phyloP scores from a whole-genome alignment of 1,140 invertebrate species.

The Scaptodrosophila lebanonensis region DNA sequence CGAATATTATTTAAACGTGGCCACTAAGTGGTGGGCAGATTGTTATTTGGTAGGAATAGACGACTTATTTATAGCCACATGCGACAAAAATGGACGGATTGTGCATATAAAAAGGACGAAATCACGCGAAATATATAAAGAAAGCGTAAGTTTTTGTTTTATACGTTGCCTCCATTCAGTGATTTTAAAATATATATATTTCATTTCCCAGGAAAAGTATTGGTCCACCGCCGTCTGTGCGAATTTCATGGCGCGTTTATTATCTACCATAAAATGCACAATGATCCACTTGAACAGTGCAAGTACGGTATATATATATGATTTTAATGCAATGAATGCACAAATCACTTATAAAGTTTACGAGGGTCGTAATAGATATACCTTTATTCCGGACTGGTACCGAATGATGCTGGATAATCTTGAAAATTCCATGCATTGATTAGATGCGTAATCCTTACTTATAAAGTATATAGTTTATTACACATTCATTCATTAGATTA shows the following conservation, averaged over 20 bases:
- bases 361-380: constrained; percentile 10
- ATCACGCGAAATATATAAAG: constrained; percentile 13
- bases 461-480: neutral
- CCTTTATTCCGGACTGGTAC: constrained; percentile 51
- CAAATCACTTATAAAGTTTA: constrained; percentile 10
- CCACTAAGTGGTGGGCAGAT: constrained; percentile 44
- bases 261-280: constrained; percentile 8
- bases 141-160: constrained; percentile 25
- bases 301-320: constrained; percentile 30
- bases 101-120: constrained; percentile 19
- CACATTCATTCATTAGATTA: too few species aligned
- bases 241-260: constrained; percentile 28
- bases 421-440: neutral
- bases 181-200: neutral
- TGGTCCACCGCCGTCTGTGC: constrained; percentile 27
- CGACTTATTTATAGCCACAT: constrained; percentile 22
- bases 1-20: constrained; percentile 13
- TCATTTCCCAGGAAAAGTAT: constrained; percentile 5
- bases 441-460: neutral
- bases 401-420: constrained; percentile 19
- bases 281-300: constrained; percentile 21
- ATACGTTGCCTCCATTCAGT: neutral
- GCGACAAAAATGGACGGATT: constrained; percentile 13
- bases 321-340: constrained; percentile 26
- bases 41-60: constrained; percentile 38